Percentiles rank a stretch among this genome's conserved stretches.
These are phyloP conservation scores for Folsomia manolachei DNA, from an alignment of 2,888 invertebrate species.

Conservation along the genomic window DNA sequence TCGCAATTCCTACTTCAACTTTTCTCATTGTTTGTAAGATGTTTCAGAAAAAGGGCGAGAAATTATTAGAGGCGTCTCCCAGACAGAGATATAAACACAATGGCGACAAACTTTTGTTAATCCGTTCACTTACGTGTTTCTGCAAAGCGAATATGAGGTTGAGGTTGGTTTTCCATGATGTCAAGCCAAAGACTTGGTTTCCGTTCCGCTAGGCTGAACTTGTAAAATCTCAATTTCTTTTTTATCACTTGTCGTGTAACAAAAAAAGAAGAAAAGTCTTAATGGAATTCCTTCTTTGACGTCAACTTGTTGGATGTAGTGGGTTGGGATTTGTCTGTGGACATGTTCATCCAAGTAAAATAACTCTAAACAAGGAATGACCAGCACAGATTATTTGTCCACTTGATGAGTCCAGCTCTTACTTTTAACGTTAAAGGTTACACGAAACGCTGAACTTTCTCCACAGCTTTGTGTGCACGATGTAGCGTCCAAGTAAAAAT, in stretches of 20 bases:
- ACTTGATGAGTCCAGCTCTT: background rate
- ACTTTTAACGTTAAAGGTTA: too few relatives aligned
- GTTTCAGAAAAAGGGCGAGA: background rate
- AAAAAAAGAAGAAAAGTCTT: background rate
- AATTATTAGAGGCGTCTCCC: background rate
- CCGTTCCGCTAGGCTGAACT: too few relatives aligned
- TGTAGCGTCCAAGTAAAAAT: too few relatives aligned
- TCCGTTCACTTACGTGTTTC: constrained; percentile 26
- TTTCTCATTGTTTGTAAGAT: background rate
- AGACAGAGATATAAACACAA: background rate
- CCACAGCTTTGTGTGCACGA: background rate
- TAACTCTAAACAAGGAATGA: background rate
- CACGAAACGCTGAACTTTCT: background rate
- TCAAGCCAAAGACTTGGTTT: background rate
- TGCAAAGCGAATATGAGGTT: constrained; percentile 24
- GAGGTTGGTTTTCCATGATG: constrained; percentile 23
- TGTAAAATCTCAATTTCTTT: background rate
- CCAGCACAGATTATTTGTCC: background rate
- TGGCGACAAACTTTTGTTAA: background rate
- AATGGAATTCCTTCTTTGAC: background rate
- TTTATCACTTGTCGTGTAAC: background rate
- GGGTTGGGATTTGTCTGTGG: too few relatives aligned
- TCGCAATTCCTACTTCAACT: background rate
- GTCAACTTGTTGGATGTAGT: background rate
- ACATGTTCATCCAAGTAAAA: background rate